Base-by-base conservation (phyloP, 2,113 vertebrate genomes). In the Alaudala cheleensis region DNA sequence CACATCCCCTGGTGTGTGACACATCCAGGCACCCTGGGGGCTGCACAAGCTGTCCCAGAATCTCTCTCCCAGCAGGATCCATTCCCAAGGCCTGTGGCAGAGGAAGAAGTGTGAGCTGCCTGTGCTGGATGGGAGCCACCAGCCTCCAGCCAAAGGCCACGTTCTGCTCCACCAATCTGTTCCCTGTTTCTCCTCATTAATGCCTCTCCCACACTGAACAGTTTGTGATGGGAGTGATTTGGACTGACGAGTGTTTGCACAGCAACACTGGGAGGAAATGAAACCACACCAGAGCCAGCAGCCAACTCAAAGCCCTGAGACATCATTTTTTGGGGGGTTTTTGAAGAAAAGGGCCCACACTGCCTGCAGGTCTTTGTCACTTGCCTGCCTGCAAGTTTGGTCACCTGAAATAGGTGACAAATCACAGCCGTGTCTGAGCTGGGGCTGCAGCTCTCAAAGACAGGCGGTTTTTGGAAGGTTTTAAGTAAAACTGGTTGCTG, bases 201-300 rank as follows among this genome's bases (percentile, higher is more conserved):
- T 24, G 25, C 60, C 23, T 1, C 81, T 72, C 57, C 84, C 86
- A 39, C 4, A 49, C 81, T 53, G 10, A 0, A 19, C 88, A 79
- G 81, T 79, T 79, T 93, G 93, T 87, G 73, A 91, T 93, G 69
- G n/a, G 91, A 95, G 89, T 92, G 89, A 96, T 93, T 93, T 89
- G 83, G 70, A 56, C 86, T 95, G 94, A 95, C 95, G 24, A 11
- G 58, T 95, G 93, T 97, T 96, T 97, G 72, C 88, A 92, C 14
- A 95, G 92, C 81, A 96, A 92, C 81, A 79, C 3, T 86, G 58
- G 69, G 92, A 94, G 86, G 91, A 53, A 89, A 84, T 65, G 84
- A 79, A 92, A 45, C 91, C 71, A 49, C 65, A 29, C 37, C 20
- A 40, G 77, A 76, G 94, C 76, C 74, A 62, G 15, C 66, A 90